Evolutionary conservation across 2,113 vertebrate genomes (phyloP), one percentile per base, ranked within the genome.

Genomic region (Xyliphius kryptos): DNA sequence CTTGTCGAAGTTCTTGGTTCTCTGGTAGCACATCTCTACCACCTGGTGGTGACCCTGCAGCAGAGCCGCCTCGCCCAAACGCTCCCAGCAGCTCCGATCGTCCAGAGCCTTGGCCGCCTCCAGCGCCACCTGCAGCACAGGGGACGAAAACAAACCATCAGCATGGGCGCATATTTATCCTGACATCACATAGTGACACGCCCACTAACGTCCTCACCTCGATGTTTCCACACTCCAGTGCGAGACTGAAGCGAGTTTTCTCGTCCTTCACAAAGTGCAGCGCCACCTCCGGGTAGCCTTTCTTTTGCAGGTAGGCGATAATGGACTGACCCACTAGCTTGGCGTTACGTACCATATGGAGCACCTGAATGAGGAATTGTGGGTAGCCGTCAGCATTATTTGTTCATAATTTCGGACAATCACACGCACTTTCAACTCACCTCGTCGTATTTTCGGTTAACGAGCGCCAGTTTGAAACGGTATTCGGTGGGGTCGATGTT

Each of bases 21-120:
- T 91, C 78, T 98, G 96, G 79, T 98, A 98, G 83, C 96, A 97
- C 96, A 98, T 98, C 79, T 98, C 96, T 78, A 98, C 96, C 0
- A 98, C 94, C 88, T 98, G 96, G 80, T 97, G 96, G 77, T 97
- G 97, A 0, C 96, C 96, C 77, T 98, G 95, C 14, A 97, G 86
- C 70, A 98, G 78, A 0, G 95, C 93, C 1, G 91, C 93, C 67
- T 95, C 92, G 0, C 95, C 95, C 69, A 98, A 86, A 57, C 94
- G 92, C 78, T 98, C 93, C 95, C 95, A 97, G 82, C 95, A 97
- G 72, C 87, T 87, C 68, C 94, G 92, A 71, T 97, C 92, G 32
- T 98, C 95, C 73, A 97, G 83, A 0, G 93, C 95, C 73, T 97
- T 95, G 47, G 94, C 92, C 1, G 95, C 95, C 73, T 98, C 95